A percentile compares a stretch with the other conserved stretches of the same genome.
These are phyloP conservation scores for Drosophila paranaensis DNA, from an alignment of 2,888 invertebrate species.

Conservation along the genomic window DNA sequence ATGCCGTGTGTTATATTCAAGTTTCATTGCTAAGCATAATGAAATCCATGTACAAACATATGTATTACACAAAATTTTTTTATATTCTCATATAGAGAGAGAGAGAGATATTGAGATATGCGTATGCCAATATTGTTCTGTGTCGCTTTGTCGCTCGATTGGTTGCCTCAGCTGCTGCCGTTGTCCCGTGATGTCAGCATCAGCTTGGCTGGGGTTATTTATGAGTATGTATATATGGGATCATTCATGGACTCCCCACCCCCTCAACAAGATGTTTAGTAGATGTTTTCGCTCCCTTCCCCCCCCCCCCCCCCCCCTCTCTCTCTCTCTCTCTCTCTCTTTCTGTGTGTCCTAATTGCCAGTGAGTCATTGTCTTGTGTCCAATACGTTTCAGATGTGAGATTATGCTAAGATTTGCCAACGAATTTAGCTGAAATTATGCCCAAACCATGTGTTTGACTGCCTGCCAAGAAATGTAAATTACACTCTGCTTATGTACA, in stretches of 20 bases:
- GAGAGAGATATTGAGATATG: neutral
- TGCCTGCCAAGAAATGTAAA: neutral
- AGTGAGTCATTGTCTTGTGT: slow-evolving; percentile 35
- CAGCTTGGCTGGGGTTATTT: slow-evolving; percentile 46
- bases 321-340: no score
- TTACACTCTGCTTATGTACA: neutral
- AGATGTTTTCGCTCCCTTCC: neutral
- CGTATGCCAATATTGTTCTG: slow-evolving; percentile 26
- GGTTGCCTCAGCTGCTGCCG: slow-evolving; percentile 38
- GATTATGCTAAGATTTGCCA: slow-evolving; percentile 19
- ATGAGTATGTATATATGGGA: slow-evolving; percentile 25
- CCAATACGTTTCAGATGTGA: slow-evolving; percentile 2
- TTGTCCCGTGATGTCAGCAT: slow-evolving; percentile 51
- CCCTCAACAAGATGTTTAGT: slow-evolving; percentile 6
- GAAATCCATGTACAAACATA: slow-evolving; percentile 14
- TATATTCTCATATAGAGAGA: neutral
- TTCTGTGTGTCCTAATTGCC: slow-evolving; percentile 20
- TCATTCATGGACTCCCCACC: slow-evolving; percentile 6
- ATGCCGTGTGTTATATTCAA: slow-evolving; percentile 45
- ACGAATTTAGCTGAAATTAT: neutral
- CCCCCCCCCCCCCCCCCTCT: neutral
- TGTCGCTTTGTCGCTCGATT: slow-evolving; percentile 36
- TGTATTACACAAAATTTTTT: slow-evolving; percentile 9
- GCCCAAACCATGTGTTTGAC: neutral
- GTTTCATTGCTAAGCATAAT: slow-evolving; percentile 25